Evolutionary conservation across 2,797 vertebrate species (phyloP).

Genomic region (Myripristis murdjan): DNA sequence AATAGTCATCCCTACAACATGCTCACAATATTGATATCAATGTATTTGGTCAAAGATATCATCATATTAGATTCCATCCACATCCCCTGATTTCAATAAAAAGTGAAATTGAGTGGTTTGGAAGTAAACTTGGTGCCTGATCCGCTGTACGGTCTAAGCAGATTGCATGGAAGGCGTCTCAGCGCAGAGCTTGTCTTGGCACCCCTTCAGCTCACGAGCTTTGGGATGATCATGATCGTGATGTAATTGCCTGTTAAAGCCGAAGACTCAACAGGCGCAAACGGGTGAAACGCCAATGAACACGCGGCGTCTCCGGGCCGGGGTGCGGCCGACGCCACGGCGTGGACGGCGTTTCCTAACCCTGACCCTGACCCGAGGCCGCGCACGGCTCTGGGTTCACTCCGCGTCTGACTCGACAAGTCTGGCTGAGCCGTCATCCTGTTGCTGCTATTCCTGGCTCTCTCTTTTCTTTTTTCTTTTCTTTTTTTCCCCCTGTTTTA

Average conservation of each 20-base stretch:
- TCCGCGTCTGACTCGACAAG: conserved; percentile 50
- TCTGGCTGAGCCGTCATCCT: conserved; percentile 53
- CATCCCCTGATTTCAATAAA: too few relatives aligned
- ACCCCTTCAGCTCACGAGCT: conserved; percentile 45
- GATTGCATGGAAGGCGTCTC: conserved; percentile 18
- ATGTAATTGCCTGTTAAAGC: conserved; percentile 65
- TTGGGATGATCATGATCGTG: conserved; percentile 43
- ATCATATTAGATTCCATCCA: too few relatives aligned
- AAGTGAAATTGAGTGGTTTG: too few relatives aligned
- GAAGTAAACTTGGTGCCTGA: conserved; percentile 12
- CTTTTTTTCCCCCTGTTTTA: neutral
- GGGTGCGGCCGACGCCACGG: too few relatives aligned
- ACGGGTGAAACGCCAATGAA: conserved; percentile 70
- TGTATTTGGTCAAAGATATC: too few relatives aligned
- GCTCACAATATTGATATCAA: too few relatives aligned
- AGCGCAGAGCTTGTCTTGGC: conserved; percentile 16
- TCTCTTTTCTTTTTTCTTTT: too few relatives aligned
- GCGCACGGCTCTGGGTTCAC: conserved; percentile 45
- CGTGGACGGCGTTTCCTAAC: neutral
- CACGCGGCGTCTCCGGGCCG: neutral
- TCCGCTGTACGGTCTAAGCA: conserved; percentile 9
- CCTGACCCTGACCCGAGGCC: conserved; percentile 35
- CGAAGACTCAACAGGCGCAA: conserved; percentile 38
- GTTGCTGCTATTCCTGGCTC: conserved; percentile 41
- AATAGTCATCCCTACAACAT: too few relatives aligned